These are phyloP conservation scores for Metridium senile DNA, from an alignment of 92 coral and sea anemone species.

Conservation along the genomic window DNA sequence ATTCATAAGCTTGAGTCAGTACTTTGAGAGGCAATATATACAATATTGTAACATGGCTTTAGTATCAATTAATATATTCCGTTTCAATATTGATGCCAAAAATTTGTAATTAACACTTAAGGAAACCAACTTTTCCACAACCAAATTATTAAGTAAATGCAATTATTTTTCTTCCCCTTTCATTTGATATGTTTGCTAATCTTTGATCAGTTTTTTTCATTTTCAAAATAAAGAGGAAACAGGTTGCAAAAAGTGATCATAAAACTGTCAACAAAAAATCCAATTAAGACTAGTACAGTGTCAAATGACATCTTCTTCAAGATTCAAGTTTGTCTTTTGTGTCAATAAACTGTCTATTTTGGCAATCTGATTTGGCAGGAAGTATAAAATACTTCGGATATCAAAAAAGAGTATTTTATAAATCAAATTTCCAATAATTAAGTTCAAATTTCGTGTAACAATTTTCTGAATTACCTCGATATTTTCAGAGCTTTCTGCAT, in stretches of 20 bases:
- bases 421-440: neutral
- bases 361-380: neutral
- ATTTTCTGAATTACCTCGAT: neutral
- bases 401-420: neutral
- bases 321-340: neutral
- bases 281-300: neutral
- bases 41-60: too few relatives aligned
- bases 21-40: too few relatives aligned
- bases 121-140: too few relatives aligned
- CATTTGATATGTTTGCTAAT: too few relatives aligned
- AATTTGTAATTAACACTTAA: too few relatives aligned
- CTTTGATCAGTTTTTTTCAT: neutral
- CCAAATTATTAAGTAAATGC: too few relatives aligned
- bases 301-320: neutral
- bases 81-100: too few relatives aligned
- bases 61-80: too few relatives aligned
- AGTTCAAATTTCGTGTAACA: neutral
- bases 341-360: neutral
- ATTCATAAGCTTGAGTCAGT: too few relatives aligned
- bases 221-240: neutral
- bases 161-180: too few relatives aligned
- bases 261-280: neutral
- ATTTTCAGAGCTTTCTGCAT: constrained; percentile 24
- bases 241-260: neutral
- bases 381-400: neutral